Percentiles rank a stretch among this genome's conserved stretches.
Evolutionary conservation across 2,888 invertebrate species (phyloP).

Genomic region (Apoda limacodes): DNA sequence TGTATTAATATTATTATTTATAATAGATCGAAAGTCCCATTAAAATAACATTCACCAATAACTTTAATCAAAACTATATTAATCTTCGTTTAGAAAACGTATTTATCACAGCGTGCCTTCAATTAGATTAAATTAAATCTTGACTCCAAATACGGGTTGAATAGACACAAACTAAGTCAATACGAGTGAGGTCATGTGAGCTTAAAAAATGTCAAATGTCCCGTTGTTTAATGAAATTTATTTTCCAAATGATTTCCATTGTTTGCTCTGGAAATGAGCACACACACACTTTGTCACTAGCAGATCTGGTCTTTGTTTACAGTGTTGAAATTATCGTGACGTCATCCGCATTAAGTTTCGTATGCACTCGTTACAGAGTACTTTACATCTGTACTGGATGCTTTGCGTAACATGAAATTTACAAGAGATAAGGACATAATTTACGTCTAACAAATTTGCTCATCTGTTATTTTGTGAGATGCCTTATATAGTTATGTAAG

Average conservation of each 20-base stretch:
- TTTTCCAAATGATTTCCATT: constrained; percentile 35
- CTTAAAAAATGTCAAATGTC: too few relatives aligned
- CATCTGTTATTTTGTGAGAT: too few relatives aligned
- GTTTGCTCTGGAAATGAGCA: constrained; percentile 49
- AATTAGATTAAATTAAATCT: constrained; percentile 49
- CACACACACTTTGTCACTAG: constrained; percentile 33
- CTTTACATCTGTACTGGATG: constrained; percentile 11
- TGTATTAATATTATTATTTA: too few relatives aligned
- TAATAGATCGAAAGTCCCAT: too few relatives aligned
- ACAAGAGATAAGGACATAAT: too few relatives aligned
- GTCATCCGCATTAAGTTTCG: too few relatives aligned
- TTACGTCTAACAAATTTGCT: too few relatives aligned
- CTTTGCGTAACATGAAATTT: constrained; percentile 22
- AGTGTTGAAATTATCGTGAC: constrained; percentile 52
- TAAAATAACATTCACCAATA: constrained; percentile 16
- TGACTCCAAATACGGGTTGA: constrained; percentile 27
- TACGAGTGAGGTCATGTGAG: too few relatives aligned
- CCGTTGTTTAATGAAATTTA: too few relatives aligned
- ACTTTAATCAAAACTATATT: constrained; percentile 47
- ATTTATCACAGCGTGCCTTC: constrained; percentile 23
- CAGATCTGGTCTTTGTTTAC: constrained; percentile 41
- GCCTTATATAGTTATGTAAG: too few relatives aligned
- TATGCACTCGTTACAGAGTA: constrained; percentile 17
- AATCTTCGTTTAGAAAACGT: constrained; percentile 43
- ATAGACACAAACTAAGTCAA: constrained; percentile 18